These are phyloP conservation scores for Volucella bombylans DNA, from an alignment of 2,888 invertebrate species.

Conservation along the genomic window DNA sequence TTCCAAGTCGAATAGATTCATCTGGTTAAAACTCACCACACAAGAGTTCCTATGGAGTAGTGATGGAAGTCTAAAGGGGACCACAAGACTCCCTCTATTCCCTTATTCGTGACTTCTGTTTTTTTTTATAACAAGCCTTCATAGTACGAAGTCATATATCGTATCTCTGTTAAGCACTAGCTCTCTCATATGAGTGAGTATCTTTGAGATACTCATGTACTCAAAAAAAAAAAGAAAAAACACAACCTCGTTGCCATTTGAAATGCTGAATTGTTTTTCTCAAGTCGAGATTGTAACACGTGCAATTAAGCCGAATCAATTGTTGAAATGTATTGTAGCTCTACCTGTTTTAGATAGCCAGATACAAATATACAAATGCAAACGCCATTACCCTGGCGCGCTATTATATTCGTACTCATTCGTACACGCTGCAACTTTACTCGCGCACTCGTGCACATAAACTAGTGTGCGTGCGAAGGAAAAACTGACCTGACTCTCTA, in stretches of 20 bases:
- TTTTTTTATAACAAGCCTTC: no score
- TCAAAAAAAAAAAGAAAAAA: constrained; percentile 1
- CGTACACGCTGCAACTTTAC: not conserved
- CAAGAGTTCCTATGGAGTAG: constrained; percentile 15
- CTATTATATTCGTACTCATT: not conserved
- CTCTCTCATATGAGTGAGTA: no score
- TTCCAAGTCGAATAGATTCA: constrained; percentile 36
- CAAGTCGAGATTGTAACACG: constrained; percentile 49
- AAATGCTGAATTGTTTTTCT: constrained; percentile 42
- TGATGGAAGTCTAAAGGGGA: not conserved
- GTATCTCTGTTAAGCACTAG: no score
- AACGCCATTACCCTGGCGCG: constrained; percentile 42
- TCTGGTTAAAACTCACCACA: constrained; percentile 62
- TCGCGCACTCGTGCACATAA: no score
- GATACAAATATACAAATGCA: constrained; percentile 54
- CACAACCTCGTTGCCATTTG: constrained; percentile 13
- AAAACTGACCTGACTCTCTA: constrained; percentile 73
- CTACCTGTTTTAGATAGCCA: constrained; percentile 52
- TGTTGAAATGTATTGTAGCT: constrained; percentile 43
- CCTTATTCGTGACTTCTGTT: not conserved
- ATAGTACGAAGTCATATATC: no score
- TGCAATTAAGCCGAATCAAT: constrained; percentile 69
- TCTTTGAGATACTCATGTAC: not conserved
- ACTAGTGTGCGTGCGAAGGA: constrained; percentile 7
- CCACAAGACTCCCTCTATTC: not conserved